Evolutionary conservation across 2,888 invertebrate species (phyloP).

Genomic region (Caenorhabditis zanzibari): DNA sequence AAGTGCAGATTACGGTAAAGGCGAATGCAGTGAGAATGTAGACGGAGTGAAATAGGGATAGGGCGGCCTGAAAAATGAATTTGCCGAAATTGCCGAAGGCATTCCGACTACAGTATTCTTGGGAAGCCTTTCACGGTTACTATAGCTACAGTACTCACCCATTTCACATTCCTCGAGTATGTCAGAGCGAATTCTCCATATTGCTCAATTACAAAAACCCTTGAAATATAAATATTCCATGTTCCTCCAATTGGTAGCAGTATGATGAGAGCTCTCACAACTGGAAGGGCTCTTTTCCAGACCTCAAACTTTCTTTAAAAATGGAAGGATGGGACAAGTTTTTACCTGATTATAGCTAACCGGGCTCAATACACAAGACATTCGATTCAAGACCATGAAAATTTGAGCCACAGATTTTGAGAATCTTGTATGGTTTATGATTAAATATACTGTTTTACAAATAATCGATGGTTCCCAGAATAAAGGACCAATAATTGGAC

Average conservation of each 20-base stretch:
- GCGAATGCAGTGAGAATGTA: slow-evolving; percentile 29
- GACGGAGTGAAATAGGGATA: slow-evolving; percentile 36
- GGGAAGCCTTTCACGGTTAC: too few relatives aligned
- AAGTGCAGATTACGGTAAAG: slow-evolving; percentile 28
- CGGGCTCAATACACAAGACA: slow-evolving; percentile 21
- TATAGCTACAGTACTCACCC: too few relatives aligned
- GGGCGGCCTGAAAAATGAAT: slow-evolving; percentile 23
- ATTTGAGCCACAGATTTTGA: slow-evolving; percentile 41
- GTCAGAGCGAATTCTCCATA: slow-evolving; percentile 27
- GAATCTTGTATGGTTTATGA: slow-evolving; percentile 5
- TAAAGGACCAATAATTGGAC: slow-evolving; percentile 26
- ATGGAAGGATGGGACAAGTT: not conserved
- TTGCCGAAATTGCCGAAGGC: too few relatives aligned
- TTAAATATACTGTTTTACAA: slow-evolving; percentile 4
- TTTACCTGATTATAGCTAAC: slow-evolving; percentile 3
- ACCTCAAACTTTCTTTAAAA: not conserved
- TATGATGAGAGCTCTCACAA: not conserved
- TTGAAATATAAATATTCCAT: slow-evolving; percentile 8
- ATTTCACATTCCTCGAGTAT: slow-evolving; percentile 21
- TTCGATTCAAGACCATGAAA: slow-evolving; percentile 28
- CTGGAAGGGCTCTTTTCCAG: not conserved
- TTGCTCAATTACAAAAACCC: too few relatives aligned
- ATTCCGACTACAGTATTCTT: not conserved
- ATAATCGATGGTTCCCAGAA: slow-evolving; percentile 12
- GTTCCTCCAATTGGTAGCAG: not conserved